A percentile compares a stretch with the other conserved stretches of the same genome.
Evolutionary conservation across 1,140 invertebrate genomes (phyloP).

Genomic region (Apis dorsata): DNA sequence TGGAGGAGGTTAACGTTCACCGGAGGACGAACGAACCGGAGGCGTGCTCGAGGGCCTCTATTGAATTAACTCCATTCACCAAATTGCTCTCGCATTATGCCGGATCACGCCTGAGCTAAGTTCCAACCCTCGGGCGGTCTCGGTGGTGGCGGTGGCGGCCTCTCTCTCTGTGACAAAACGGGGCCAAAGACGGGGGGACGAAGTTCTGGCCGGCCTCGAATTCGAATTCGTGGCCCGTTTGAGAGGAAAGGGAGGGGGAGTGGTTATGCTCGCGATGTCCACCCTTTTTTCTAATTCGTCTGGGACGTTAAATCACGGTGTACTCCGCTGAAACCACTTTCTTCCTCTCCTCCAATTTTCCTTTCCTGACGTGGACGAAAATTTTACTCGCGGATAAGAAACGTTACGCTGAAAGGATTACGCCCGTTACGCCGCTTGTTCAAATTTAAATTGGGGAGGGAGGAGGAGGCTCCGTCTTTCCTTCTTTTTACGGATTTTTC

Average conservation of each 20-base stretch:
- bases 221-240: slow-evolving; percentile 59
- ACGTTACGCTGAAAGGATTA: not conserved
- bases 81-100: slow-evolving; percentile 73
- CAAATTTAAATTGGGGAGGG: slow-evolving; percentile 3
- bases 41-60: slow-evolving; percentile 68
- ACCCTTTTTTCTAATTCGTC: slow-evolving; percentile 40
- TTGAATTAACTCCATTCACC: slow-evolving; percentile 73
- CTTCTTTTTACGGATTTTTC: not conserved
- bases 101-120: slow-evolving; percentile 67
- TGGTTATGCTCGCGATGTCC: not conserved
- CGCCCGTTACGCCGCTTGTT: not conserved
- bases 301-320: no score
- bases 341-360: slow-evolving; percentile 27
- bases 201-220: slow-evolving; percentile 22
- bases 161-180: slow-evolving; percentile 53
- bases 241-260: not conserved
- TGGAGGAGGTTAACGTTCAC: slow-evolving; percentile 55
- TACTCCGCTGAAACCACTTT: no score
- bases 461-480: not conserved
- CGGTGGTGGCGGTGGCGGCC: slow-evolving; percentile 5
- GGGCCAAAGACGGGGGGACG: slow-evolving; percentile 46
- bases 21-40: slow-evolving; percentile 59
- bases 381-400: slow-evolving; percentile 21
- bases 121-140: slow-evolving; percentile 39
- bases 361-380: not conserved